phyloP scores from a whole-genome alignment of 2,888 invertebrate genomes.

The Scrobipalpa costella region DNA sequence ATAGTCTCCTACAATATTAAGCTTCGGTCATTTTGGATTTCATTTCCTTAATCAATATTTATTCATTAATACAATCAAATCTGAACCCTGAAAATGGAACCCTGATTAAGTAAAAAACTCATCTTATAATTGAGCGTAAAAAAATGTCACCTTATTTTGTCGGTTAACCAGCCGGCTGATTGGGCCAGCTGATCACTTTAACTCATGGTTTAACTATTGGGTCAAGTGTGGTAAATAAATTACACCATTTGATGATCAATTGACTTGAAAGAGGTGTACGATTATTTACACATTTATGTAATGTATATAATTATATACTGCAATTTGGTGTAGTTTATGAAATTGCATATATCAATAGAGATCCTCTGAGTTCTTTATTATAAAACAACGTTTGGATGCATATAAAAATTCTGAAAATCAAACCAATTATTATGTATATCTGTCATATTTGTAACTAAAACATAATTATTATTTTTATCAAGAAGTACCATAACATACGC shows the following conservation, averaged over 20 bases:
- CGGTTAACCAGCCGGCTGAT: slow-evolving; percentile 5
- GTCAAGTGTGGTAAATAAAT: slow-evolving; percentile 10
- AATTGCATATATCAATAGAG: too few species aligned
- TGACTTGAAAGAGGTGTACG: background rate
- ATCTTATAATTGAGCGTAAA: slow-evolving; percentile 34
- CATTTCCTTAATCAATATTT: too few species aligned
- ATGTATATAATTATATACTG: background rate
- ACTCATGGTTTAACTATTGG: slow-evolving; percentile 18
- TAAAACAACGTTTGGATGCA: too few species aligned
- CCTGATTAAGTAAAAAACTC: slow-evolving; percentile 21
- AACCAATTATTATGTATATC: too few species aligned
- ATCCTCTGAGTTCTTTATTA: too few species aligned
- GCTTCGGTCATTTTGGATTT: too few species aligned
- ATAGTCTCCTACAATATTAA: too few species aligned
- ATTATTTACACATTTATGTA: background rate
- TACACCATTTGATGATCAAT: slow-evolving; percentile 1
- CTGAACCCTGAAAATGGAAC: background rate
- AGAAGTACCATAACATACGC: too few species aligned
- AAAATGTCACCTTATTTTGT: slow-evolving; percentile 22
- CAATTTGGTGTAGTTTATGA: background rate
- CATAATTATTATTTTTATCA: too few species aligned
- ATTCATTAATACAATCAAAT: too few species aligned
- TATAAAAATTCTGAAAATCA: too few species aligned
- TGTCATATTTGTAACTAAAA: too few species aligned
- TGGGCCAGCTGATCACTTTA: slow-evolving; percentile 6